Evolutionary conservation across 2,888 invertebrate species (phyloP).

Genomic region (Thysanoteuthis rhombus): DNA sequence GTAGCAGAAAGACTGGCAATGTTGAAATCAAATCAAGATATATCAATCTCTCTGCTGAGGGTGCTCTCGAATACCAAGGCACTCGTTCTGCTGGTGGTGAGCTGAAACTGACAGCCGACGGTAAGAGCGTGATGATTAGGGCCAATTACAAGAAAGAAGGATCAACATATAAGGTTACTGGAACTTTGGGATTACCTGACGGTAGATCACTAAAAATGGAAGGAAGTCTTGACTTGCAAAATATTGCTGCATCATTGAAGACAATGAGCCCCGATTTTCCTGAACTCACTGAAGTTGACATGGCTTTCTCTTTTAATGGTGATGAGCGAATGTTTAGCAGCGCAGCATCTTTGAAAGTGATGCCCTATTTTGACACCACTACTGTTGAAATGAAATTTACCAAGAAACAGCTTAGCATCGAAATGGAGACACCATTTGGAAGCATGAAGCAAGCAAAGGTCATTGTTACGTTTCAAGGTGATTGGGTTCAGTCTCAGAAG

Average conservation of each 20-base stretch:
- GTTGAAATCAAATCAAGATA: background rate
- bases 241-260: background rate
- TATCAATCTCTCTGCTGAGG: background rate
- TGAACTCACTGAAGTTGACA: background rate
- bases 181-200: background rate
- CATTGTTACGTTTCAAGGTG: background rate
- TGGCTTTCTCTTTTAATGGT: background rate
- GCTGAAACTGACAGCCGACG: background rate
- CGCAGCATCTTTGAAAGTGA: background rate
- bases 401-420: background rate
- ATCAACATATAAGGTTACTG: background rate
- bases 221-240: background rate
- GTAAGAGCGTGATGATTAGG: background rate
- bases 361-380: background rate
- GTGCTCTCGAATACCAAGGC: background rate
- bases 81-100: background rate
- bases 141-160: background rate
- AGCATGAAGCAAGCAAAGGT: background rate
- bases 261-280: background rate
- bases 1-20: slow-evolving; percentile 1
- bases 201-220: background rate
- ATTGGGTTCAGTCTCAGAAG: background rate
- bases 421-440: background rate
- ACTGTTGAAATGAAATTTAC: background rate
- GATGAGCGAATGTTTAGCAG: too few species aligned